Conservation (phyloP, 2,797 vertebrate genomes). For the Otolemur crassicaudatus region DNA sequence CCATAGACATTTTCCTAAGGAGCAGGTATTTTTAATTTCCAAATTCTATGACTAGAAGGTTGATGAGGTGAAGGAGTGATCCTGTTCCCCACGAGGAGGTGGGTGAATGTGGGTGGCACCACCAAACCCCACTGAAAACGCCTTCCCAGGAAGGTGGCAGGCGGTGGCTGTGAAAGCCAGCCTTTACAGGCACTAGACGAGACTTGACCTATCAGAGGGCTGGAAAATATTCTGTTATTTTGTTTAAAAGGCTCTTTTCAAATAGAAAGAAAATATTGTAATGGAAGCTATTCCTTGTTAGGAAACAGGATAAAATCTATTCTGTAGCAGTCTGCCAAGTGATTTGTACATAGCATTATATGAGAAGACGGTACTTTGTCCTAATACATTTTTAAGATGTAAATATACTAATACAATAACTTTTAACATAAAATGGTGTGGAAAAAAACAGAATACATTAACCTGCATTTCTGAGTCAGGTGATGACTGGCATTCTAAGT, state of each 20-base stretch:
- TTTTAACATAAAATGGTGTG: neutral
- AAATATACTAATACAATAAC: neutral
- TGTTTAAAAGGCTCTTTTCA: neutral
- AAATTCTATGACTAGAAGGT: neutral
- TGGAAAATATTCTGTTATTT: neutral
- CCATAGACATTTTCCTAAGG: neutral
- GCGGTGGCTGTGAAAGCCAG: neutral
- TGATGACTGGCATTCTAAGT: neutral
- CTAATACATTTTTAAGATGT: conserved; percentile 24
- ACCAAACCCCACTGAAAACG: neutral
- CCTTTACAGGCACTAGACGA: neutral
- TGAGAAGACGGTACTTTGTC: neutral
- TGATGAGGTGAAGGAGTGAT: neutral
- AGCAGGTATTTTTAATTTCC: neutral
- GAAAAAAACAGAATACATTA: neutral
- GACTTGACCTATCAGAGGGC: neutral
- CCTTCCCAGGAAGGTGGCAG: neutral
- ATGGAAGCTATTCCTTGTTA: neutral
- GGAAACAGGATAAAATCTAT: neutral
- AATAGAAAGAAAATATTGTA: neutral
- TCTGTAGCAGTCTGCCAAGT: neutral
- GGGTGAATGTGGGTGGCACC: neutral
- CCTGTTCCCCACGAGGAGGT: neutral
- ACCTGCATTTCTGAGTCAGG: neutral
- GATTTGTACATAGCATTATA: neutral